phyloP scores from a whole-genome alignment of 2,888 invertebrate species.

The Linnaemya tessellans region DNA sequence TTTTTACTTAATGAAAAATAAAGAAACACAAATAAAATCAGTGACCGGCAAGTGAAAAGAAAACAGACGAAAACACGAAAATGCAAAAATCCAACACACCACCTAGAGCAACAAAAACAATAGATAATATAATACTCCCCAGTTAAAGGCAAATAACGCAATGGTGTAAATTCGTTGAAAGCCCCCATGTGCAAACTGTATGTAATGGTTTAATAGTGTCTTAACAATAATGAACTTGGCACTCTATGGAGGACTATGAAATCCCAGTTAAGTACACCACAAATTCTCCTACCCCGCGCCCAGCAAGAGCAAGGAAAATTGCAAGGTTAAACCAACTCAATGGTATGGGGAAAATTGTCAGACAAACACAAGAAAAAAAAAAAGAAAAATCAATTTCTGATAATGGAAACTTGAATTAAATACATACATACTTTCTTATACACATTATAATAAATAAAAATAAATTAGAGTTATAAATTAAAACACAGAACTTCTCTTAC shows the following conservation, averaged over 20 bases:
- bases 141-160: constrained; percentile 39
- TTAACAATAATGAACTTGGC: constrained; percentile 60
- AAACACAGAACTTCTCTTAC: constrained; percentile 84
- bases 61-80: not conserved
- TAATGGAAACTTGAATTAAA: constrained; percentile 52
- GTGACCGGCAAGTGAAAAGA: constrained; percentile 60
- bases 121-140: constrained; percentile 44
- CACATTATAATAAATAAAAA: constrained; percentile 24
- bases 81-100: constrained; percentile 16
- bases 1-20: not conserved
- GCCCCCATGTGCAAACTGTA: constrained; percentile 38
- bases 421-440: constrained; percentile 45
- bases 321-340: constrained; percentile 61
- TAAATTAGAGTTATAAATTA: not conserved
- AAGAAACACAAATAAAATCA: constrained; percentile 53
- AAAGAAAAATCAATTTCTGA: constrained; percentile 70
- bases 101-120: constrained; percentile 25
- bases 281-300: constrained; percentile 10
- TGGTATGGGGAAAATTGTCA: constrained; percentile 34
- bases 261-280: constrained; percentile 1
- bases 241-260: constrained; percentile 56
- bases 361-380: constrained; percentile 44
- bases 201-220: constrained; percentile 18
- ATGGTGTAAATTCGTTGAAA: constrained; percentile 39
- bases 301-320: constrained; percentile 35